phyloP scores from a whole-genome alignment of 2,888 invertebrate genomes.

The Magallana nippona region DNA sequence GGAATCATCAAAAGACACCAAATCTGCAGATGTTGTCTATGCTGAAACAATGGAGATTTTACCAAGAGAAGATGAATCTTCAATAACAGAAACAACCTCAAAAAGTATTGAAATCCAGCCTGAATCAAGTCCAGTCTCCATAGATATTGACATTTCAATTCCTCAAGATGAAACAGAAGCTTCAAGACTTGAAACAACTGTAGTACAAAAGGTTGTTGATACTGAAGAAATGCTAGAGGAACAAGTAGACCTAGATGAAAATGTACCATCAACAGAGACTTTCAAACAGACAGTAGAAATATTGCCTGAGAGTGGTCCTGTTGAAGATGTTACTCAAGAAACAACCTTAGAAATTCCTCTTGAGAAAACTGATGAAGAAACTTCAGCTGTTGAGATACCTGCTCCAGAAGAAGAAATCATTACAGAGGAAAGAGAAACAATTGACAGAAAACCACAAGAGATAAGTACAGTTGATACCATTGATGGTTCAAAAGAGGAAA shows the following conservation, averaged over 20 bases:
- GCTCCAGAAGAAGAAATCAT: not conserved
- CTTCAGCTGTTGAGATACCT: not conserved
- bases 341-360: too few species aligned
- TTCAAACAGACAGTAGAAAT: constrained; percentile 13
- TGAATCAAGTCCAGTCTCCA: not conserved
- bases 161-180: constrained; percentile 19
- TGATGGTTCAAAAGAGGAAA: not conserved
- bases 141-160: constrained; percentile 22
- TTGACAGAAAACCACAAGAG: not conserved
- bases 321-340: not conserved
- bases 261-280: constrained; percentile 19
- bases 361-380: not conserved
- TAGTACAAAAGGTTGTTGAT: constrained; percentile 45
- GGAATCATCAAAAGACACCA: not conserved
- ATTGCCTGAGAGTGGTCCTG: not conserved
- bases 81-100: not conserved
- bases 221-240: constrained; percentile 45
- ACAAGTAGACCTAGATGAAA: constrained; percentile 42
- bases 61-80: constrained; percentile 15
- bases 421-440: constrained; percentile 15
- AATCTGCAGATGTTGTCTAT: constrained; percentile 15
- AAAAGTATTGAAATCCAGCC: constrained; percentile 1
- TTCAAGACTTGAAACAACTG: constrained; percentile 45
- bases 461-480: not conserved
- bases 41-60: constrained; percentile 19